Base-by-base conservation (phyloP, 2,888 invertebrate genomes). In the Electrophaes corylata region DNA sequence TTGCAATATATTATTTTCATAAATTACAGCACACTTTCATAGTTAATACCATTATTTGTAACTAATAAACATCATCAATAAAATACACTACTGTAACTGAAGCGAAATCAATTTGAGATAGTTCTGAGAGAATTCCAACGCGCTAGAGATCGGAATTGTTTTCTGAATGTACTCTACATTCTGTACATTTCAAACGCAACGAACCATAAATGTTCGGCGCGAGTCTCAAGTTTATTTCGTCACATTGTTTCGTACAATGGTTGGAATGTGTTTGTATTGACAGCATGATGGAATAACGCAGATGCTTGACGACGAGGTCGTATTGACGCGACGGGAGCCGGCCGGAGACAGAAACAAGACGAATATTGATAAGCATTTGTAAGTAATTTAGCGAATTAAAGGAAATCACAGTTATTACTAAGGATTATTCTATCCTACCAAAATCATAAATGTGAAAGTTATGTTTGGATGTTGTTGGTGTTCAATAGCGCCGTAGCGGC, bases 221-320 rank as follows among this genome's bases (percentile, higher is more conserved):
- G 35, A 12, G 40, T 37, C n/a, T 33, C 35, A 47, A 29, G 19
- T 52, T 37, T 31, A 35, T 12, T 46, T 57, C 10, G 40, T 14
- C 11, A 44, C 18, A 14, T 40, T 12, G 44, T 44, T 20, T 52
- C 31, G 71, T 78, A 78, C 74, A 75, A 69, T 61, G 70, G 69
- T 64, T 73, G 78, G 79, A 69, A 40, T 51, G 60, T 62, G 83
- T 82, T 72, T 81, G 82, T 88, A 81, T 88, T 84, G 86, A 84
- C 91, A 91, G 91, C 88, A 87, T 86, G 90, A 88, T 74, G 80
- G 79, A 70, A 75, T 73, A 55, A 72, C 76, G 60, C 67, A 71
- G 66, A 68, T 73, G 29, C 45, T 67, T n/a, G 83, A 83, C 48
- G 75, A 73, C 31, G 81, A 76, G 39, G 75, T 79, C 12, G 76